Conservation (phyloP, 2,797 vertebrate genomes). For the Ptychadena robeensis region DNA sequence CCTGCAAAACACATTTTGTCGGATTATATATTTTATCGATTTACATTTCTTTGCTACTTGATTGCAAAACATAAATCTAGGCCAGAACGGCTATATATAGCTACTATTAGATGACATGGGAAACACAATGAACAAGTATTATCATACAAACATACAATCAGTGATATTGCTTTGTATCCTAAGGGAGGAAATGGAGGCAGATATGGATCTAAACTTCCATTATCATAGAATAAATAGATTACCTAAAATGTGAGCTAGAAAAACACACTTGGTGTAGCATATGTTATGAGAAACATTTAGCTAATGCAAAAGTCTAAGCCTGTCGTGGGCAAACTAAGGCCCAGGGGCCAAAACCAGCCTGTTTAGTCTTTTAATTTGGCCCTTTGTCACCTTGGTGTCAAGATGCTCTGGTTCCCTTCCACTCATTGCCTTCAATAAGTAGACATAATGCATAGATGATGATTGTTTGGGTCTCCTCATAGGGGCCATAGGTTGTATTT, state of each 20-base stretch:
- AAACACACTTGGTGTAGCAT: not conserved
- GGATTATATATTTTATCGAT: slow-evolving; percentile 33
- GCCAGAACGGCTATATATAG: slow-evolving; percentile 23
- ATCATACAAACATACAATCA: slow-evolving; percentile 25
- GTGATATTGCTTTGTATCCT: slow-evolving; percentile 35
- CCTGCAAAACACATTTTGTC: slow-evolving; percentile 18
- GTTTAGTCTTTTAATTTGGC: too few species aligned
- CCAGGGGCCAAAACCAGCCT: too few species aligned
- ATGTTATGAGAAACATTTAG: not conserved
- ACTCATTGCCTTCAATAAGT: too few species aligned
- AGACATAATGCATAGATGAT: too few species aligned
- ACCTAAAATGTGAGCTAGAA: not conserved
- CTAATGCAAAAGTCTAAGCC: too few species aligned
- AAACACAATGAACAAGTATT: slow-evolving; percentile 20
- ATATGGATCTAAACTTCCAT: not conserved
- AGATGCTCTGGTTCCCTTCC: too few species aligned
- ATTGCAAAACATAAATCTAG: slow-evolving; percentile 14
- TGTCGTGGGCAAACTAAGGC: too few species aligned
- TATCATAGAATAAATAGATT: slow-evolving; percentile 18
- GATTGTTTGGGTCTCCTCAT: too few species aligned
- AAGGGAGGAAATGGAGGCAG: not conserved
- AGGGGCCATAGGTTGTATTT: too few species aligned
- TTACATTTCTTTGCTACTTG: slow-evolving; percentile 13
- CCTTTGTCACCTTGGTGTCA: too few species aligned
- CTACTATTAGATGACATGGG: slow-evolving; percentile 18